Conservation (phyloP, 2,113 vertebrate genomes). For the Aphyosemion australe region DNA sequence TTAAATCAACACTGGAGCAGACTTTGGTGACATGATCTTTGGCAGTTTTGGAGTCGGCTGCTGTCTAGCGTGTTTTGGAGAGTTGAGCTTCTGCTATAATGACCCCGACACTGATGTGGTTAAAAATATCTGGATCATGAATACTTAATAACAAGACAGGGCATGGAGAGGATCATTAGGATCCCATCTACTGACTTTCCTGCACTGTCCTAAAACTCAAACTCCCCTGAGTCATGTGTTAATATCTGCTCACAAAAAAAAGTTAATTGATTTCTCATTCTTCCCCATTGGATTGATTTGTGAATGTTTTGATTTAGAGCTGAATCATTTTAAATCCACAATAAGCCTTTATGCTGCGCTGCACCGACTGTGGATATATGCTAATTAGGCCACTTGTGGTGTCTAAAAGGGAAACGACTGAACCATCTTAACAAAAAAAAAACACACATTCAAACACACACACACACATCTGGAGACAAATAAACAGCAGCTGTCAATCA, state of each 20-base stretch:
- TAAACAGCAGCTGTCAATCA: constrained; percentile 40
- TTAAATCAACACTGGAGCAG: too few species aligned
- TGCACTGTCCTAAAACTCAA: constrained; percentile 17
- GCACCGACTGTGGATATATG: constrained; percentile 40
- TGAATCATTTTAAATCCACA: constrained; percentile 19
- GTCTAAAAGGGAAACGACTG: constrained; percentile 45
- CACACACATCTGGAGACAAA: constrained; percentile 12
- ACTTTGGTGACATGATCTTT: too few species aligned
- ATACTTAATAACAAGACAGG: constrained; percentile 57
- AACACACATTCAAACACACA: neutral
- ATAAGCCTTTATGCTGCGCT: constrained; percentile 22
- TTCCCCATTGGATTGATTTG: neutral
- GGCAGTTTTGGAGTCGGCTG: neutral
- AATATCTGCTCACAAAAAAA: neutral
- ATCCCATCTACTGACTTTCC: constrained; percentile 3
- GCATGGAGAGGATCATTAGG: constrained; percentile 41
- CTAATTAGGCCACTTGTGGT: constrained; percentile 53
- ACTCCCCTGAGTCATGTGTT: constrained; percentile 9
- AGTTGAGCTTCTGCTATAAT: constrained; percentile 21
- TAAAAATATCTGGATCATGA: constrained; percentile 72
- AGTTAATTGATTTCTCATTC: constrained; percentile 1
- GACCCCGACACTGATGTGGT: constrained; percentile 42
- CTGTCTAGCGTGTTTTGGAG: constrained; percentile 20
- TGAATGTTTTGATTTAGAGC: constrained; percentile 16
- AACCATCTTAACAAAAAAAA: neutral